Evolutionary conservation across 2,113 vertebrate genomes (phyloP).

Genomic region (Litocranius walleri): DNA sequence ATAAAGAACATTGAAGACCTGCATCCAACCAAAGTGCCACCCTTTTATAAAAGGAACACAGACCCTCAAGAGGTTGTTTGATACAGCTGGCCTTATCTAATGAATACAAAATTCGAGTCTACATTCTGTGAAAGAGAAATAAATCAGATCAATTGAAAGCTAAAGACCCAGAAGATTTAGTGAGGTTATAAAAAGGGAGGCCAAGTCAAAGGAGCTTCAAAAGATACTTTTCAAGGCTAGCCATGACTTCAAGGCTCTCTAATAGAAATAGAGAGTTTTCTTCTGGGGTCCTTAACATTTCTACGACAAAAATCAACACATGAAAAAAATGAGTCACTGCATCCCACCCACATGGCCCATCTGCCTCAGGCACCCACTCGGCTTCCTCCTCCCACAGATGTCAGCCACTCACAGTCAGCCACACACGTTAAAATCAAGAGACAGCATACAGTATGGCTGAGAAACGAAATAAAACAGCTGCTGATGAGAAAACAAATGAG

Average conservation of each 20-base stretch:
- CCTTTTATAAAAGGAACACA: not conserved
- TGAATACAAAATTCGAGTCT: not conserved
- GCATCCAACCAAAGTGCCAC: not conserved
- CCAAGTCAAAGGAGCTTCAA: not conserved
- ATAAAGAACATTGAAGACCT: not conserved
- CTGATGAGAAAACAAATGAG: not conserved
- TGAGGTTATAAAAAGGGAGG: not conserved
- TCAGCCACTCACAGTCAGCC: slow-evolving; percentile 17
- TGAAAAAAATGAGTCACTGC: slow-evolving; percentile 40
- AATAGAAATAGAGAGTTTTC: slow-evolving; percentile 42
- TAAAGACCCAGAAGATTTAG: not conserved
- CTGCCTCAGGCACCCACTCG: slow-evolving; percentile 32
- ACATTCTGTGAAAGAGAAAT: not conserved
- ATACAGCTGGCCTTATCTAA: not conserved
- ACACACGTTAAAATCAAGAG: slow-evolving; percentile 27
- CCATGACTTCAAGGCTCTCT: not conserved
- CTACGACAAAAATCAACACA: slow-evolving; percentile 48
- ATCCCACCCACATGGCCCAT: slow-evolving; percentile 17
- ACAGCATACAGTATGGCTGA: not conserved
- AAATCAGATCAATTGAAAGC: not conserved
- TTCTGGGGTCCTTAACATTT: slow-evolving; percentile 36
- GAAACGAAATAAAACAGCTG: not conserved
- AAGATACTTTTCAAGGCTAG: not conserved
- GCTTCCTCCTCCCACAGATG: slow-evolving; percentile 26
- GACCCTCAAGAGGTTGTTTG: not conserved